phyloP scores from a whole-genome alignment of 2,113 vertebrate genomes.

The Chionomys nivalis region DNA sequence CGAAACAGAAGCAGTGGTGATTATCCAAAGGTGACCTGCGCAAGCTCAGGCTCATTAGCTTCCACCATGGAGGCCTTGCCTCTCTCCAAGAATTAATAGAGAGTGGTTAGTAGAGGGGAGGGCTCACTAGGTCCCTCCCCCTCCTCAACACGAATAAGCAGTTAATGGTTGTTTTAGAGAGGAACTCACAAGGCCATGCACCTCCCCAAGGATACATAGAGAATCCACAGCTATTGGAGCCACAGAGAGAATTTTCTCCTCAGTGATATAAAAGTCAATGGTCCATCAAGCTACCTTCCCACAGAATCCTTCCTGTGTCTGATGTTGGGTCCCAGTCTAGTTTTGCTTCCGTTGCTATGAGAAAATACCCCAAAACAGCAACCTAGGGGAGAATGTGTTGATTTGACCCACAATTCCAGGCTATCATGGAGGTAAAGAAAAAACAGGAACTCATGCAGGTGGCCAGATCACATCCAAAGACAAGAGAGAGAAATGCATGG shows the following conservation, averaged over 20 bases:
- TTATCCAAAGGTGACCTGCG: too few relatives aligned
- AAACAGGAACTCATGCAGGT: too few relatives aligned
- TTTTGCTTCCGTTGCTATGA: neutral
- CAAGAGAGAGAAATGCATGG: too few relatives aligned
- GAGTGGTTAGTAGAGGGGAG: neutral
- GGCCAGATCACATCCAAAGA: neutral
- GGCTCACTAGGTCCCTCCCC: neutral
- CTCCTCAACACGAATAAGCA: neutral
- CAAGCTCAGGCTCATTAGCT: neutral
- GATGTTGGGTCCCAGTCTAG: neutral
- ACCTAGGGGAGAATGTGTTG: neutral
- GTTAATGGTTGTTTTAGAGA: neutral
- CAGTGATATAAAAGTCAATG: neutral
- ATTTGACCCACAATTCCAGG: neutral
- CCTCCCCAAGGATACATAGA: neutral
- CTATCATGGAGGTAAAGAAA: neutral
- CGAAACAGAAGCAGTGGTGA: neutral
- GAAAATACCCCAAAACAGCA: neutral
- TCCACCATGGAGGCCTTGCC: neutral
- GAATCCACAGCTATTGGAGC: neutral
- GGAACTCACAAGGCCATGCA: too few relatives aligned
- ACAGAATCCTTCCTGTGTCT: too few relatives aligned
- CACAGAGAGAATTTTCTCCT: too few relatives aligned
- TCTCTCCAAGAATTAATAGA: neutral
- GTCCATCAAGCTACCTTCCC: neutral